Evolutionary conservation across 2,888 invertebrate species (phyloP), one percentile per base, ranked within the genome.

Genomic region (Conus canariensis): DNA sequence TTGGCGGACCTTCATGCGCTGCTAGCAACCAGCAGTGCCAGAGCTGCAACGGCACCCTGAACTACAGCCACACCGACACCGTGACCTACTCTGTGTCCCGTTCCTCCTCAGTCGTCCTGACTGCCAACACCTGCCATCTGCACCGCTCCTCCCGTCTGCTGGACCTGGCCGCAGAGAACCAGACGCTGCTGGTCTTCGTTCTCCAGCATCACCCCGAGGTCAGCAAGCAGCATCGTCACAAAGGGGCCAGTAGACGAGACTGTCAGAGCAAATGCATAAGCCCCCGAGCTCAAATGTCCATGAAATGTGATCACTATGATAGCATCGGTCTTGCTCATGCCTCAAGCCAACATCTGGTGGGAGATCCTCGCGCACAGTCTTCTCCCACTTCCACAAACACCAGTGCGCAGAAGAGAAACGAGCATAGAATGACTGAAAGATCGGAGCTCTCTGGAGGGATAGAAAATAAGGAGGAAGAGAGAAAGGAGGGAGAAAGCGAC

Each of bases 101-200:
- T 9, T 64, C 64, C 19, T 60, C 86, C 30, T 60, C 64, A 19
- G 25, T 86, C 8, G 16, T 67, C 67, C 60, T 67, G 25, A 86
- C 30, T 2, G 25, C 86, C 67, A 64, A 86, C 86, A 19, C n/a
- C 67, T 58, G 58, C 22, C 88, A 56, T 8, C 16, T 82, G 10
- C 74, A 30, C 19, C 70, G 70, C 16, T 56, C n/a, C 14, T 89
- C 89, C 30, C 56, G 19, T 0, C 59, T 89, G 59, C 74, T 89
- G 58, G 89, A 89, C 74, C 70, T 85, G n/a, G 85, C 89, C 16
- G 89, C 74, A 10, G 89, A 89, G 85, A 89, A 89, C 74, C 70
- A 22, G 45, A 70, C 70, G 25, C 19, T 89, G 70, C 85, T 89
- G 14, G 74, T 85, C 25, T 89, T 89, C 60, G 85, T 89, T 6